These are phyloP conservation scores for Nothoprocta perdicaria DNA, from an alignment of 2,113 vertebrate genomes.

Conservation along the genomic window DNA sequence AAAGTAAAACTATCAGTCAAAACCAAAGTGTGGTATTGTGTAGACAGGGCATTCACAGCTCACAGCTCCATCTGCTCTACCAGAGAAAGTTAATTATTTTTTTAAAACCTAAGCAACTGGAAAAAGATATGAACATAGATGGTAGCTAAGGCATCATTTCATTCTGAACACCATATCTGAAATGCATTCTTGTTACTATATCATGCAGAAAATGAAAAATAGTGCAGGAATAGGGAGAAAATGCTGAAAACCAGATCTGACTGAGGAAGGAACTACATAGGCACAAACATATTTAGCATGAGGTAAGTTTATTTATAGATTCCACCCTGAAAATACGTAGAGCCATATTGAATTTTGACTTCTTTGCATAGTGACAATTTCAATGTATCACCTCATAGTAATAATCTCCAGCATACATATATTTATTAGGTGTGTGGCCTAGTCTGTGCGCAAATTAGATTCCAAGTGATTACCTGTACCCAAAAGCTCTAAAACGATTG, in stretches of 20 bases:
- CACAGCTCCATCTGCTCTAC: slow-evolving; percentile 72
- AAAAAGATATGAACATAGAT: slow-evolving; percentile 33
- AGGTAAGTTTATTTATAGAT: background rate
- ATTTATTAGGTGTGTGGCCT: background rate
- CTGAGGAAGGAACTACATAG: background rate
- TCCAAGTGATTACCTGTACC: background rate
- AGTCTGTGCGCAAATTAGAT: background rate
- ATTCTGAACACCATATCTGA: slow-evolving; percentile 29
- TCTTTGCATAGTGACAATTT: background rate
- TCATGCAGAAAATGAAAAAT: slow-evolving; percentile 40
- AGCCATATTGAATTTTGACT: background rate
- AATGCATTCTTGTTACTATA: slow-evolving; percentile 11
- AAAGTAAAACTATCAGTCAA: slow-evolving; percentile 56
- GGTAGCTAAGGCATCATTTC: slow-evolving; percentile 56
- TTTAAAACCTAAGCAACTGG: slow-evolving; percentile 64
- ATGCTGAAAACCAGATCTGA: background rate
- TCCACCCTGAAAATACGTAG: background rate
- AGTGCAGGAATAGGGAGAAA: background rate
- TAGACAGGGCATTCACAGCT: slow-evolving; percentile 21
- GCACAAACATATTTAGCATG: background rate
- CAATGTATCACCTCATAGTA: background rate
- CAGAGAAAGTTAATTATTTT: slow-evolving; percentile 67
- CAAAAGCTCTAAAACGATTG: background rate
- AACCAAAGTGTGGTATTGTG: slow-evolving; percentile 53
- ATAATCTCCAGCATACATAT: background rate